phyloP scores from a whole-genome alignment of 2,113 vertebrate species.

The Porphyrio hochstetteri region DNA sequence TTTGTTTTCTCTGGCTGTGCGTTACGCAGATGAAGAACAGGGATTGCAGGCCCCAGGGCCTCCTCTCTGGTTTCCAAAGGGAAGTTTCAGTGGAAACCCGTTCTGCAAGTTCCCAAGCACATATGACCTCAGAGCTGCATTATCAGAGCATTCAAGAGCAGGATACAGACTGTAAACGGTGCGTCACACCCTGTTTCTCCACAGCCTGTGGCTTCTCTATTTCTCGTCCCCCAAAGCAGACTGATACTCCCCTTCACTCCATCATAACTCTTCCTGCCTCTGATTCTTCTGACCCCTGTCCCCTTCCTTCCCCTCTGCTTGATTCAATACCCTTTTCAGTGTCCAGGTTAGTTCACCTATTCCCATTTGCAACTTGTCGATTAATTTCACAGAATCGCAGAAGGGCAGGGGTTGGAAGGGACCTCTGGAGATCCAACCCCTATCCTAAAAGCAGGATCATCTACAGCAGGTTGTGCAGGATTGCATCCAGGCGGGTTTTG shows the following conservation, averaged over 20 bases:
- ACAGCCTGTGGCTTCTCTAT: neutral
- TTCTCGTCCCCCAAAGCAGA: neutral
- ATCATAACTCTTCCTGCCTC: neutral
- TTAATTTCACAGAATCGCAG: neutral
- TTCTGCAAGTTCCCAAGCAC: neutral
- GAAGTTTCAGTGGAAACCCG: conserved; percentile 42
- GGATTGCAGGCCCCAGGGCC: neutral
- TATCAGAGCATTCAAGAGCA: neutral
- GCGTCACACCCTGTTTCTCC: neutral
- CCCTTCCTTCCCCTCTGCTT: neutral
- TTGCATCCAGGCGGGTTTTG: too few species aligned
- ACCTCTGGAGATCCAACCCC: too few species aligned
- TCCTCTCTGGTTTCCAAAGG: conserved; percentile 11
- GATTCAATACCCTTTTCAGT: neutral
- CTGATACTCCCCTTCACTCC: neutral
- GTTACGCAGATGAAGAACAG: neutral
- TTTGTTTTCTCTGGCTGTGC: neutral
- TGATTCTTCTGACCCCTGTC: neutral
- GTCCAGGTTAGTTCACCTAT: neutral
- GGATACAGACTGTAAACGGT: too few species aligned
- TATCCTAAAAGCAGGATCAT: too few species aligned
- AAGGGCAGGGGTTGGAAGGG: too few species aligned
- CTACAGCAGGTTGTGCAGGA: too few species aligned
- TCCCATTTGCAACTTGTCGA: fast-evolving
- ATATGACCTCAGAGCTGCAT: neutral